phyloP scores from a whole-genome alignment of 2,113 vertebrate species.

The Anarhynchus alexandrinus region DNA sequence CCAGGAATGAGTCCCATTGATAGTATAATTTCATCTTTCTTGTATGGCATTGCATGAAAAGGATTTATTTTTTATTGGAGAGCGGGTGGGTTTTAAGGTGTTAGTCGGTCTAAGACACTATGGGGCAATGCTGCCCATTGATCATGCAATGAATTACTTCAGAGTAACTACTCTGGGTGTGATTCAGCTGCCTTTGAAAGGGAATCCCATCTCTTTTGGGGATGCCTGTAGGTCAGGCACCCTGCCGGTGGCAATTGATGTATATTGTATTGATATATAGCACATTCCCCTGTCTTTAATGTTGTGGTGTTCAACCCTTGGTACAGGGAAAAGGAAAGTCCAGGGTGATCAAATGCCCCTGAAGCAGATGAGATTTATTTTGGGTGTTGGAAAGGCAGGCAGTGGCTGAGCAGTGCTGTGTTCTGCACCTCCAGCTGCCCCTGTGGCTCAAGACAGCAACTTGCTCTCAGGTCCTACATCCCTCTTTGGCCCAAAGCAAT shows the following conservation, averaged over 20 bases:
- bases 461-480: not conserved
- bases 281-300: not conserved
- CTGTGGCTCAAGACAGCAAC: fast-evolving
- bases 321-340: not conserved
- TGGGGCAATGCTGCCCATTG: not conserved
- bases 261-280: too few relatives aligned
- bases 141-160: not conserved
- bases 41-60: not conserved
- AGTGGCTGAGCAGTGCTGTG: not conserved
- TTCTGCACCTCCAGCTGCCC: not conserved
- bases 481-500: not conserved
- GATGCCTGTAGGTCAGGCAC: not conserved
- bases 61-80: not conserved
- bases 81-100: not conserved
- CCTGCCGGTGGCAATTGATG: fast-evolving
- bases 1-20: not conserved
- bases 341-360: not conserved
- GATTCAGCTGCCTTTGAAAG: not conserved
- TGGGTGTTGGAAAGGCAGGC: not conserved
- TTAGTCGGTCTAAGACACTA: not conserved
- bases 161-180: not conserved
- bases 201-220: not conserved
- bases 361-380: not conserved
- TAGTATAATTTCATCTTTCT: not conserved
- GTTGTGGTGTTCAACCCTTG: not conserved